These are phyloP conservation scores for Pseudomyrmex dendroicus DNA, from an alignment of 1,140 invertebrate genomes.

Conservation along the genomic window DNA sequence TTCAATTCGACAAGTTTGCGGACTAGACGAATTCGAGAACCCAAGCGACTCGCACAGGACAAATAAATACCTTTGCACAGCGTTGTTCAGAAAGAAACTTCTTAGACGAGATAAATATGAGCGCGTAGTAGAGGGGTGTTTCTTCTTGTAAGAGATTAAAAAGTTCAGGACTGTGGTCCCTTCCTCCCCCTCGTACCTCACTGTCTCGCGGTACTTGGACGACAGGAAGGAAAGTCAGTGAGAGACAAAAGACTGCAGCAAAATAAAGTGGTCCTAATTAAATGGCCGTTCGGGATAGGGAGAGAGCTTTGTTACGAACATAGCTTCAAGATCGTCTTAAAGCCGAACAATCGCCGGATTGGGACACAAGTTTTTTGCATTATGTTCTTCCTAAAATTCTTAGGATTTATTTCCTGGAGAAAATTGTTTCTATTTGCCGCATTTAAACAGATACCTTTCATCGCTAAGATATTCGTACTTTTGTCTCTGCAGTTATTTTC, in stretches of 20 bases:
- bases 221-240: slow-evolving; percentile 72
- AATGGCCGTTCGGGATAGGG: slow-evolving; percentile 73
- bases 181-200: slow-evolving; percentile 44
- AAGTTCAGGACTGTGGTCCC: slow-evolving; percentile 71
- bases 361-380: neutral
- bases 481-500: neutral
- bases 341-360: slow-evolving; percentile 64
- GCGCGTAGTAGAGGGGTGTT: slow-evolving; percentile 65
- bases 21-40: slow-evolving; percentile 39
- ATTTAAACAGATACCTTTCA: neutral
- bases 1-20: slow-evolving; percentile 9
- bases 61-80: slow-evolving; percentile 43
- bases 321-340: slow-evolving; percentile 64
- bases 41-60: slow-evolving; percentile 18
- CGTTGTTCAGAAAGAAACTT: slow-evolving; percentile 62
- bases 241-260: slow-evolving; percentile 75
- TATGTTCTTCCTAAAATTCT: neutral
- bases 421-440: neutral
- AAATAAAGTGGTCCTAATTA: slow-evolving; percentile 83
- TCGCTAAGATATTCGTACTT: neutral
- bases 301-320: slow-evolving; percentile 67
- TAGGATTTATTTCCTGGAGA: neutral
- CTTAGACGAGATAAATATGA: slow-evolving; percentile 76
- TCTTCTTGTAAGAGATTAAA: slow-evolving; percentile 76
- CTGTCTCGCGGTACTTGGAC: slow-evolving; percentile 62